phyloP scores from a whole-genome alignment of 92 coral and sea anemone genomes.

The Micromussa lordhowensis region DNA sequence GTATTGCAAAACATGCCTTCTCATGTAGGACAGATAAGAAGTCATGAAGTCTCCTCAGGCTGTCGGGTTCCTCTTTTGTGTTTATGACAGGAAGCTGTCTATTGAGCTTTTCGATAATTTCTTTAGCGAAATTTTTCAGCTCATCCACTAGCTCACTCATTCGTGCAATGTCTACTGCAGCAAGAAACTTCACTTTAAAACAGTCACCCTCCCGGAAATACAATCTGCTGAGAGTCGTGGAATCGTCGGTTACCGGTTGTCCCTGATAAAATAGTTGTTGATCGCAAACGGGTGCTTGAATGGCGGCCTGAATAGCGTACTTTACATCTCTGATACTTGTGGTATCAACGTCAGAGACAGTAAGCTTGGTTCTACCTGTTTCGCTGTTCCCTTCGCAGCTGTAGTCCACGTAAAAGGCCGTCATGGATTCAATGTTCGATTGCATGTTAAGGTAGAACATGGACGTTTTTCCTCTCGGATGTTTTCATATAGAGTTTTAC shows the following conservation, averaged over 20 bases:
- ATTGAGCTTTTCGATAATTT: slow-evolving; percentile 16
- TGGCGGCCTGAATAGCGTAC: slow-evolving; percentile 50
- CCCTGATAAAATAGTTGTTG: slow-evolving; percentile 66
- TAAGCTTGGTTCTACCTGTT: slow-evolving; percentile 20
- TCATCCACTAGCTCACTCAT: slow-evolving; percentile 36
- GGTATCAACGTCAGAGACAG: slow-evolving; percentile 15
- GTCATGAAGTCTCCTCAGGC: no score
- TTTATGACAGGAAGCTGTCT: no score
- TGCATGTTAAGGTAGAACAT: no score
- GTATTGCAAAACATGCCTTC: no score
- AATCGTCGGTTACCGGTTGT: slow-evolving; percentile 57
- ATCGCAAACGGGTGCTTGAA: slow-evolving; percentile 77
- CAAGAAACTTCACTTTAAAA: slow-evolving; percentile 57
- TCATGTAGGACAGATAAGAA: no score
- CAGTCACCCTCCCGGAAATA: slow-evolving; percentile 76
- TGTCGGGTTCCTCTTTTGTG: no score
- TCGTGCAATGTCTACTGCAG: slow-evolving; percentile 57
- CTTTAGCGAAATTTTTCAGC: slow-evolving; percentile 54
- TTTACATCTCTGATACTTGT: slow-evolving; percentile 48
- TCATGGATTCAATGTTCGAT: no score
- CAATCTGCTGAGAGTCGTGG: slow-evolving; percentile 43
- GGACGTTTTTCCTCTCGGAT: no score
- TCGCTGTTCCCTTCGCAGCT: slow-evolving; percentile 4
- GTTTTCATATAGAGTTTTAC: no score
- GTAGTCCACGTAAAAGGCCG: slow-evolving; percentile 11